Conservation (phyloP, 2,888 invertebrate species). For the Abscondita cerata region DNA sequence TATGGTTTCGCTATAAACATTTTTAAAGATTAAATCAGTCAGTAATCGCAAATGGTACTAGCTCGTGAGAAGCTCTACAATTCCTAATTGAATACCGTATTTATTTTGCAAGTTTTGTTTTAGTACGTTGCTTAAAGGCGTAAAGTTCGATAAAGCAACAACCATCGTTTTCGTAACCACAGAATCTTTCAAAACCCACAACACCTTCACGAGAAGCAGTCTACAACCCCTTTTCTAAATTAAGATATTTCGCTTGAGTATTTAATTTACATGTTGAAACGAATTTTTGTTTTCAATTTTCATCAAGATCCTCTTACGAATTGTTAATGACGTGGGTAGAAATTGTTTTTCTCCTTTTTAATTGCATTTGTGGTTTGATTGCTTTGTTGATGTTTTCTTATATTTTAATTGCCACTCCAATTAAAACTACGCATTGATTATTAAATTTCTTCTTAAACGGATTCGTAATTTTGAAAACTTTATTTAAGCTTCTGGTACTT, state of each 20-base stretch:
- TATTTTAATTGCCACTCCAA: too few species aligned
- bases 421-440: too few species aligned
- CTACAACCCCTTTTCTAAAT: slow-evolving; percentile 22
- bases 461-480: too few species aligned
- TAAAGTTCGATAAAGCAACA: slow-evolving; percentile 19
- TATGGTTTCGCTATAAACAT: not conserved
- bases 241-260: slow-evolving; percentile 11
- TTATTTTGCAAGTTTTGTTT: slow-evolving; percentile 13
- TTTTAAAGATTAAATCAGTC: slow-evolving; percentile 11
- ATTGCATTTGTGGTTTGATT: too few species aligned
- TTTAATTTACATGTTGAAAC: too few species aligned
- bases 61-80: slow-evolving; percentile 15
- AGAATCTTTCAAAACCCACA: slow-evolving; percentile 17
- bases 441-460: too few species aligned
- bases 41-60: not conserved
- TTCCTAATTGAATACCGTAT: slow-evolving; percentile 13
- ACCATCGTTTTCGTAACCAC: slow-evolving; percentile 14
- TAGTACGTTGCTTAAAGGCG: slow-evolving; percentile 10
- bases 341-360: too few species aligned
- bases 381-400: too few species aligned
- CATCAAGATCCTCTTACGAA: too few species aligned
- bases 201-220: slow-evolving; percentile 13
- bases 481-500: too few species aligned
- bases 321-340: too few species aligned
- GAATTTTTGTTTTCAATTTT: too few species aligned